Evolutionary conservation across 2,113 vertebrate species (phyloP), one percentile per base, ranked within the genome.

Genomic region (Hypanus sabinus): DNA sequence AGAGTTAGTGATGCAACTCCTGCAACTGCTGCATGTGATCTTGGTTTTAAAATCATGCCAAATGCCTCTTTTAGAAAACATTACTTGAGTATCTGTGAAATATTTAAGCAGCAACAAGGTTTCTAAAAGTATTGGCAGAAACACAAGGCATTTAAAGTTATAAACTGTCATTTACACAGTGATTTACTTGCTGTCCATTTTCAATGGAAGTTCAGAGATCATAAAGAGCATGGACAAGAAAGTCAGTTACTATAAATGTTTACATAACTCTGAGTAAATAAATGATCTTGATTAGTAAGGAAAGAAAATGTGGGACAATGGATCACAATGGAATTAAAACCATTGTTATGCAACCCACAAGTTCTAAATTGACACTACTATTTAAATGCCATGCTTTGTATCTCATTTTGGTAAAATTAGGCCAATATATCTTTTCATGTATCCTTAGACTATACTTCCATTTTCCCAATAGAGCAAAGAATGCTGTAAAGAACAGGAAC

Each of bases 1-100:
- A 94, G 83, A 85, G 93, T 73, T 70, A 93, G 91, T 30, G 70
- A 4, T 75, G 91, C 91, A 73, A 36, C 68, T 33, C 55, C 22
- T 27, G 7, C 65, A 71, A 3, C 73, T 71, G 91, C 68, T 73
- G 68, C 91, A 6, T 71, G 24, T 71, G 71, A 46, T 14, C 38
- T 71, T 93, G 24, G 20, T 38, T 71, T 27, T 93, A 46, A 68
- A 92, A 46, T 92, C 65, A 70, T 38, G 20, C 91, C 36, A 55
- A 70, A 70, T 93, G 91, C 68, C 73, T 73, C 91, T 14, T 22
- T 73, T 1, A 71, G 36, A 46, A 70, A 93, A 73, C 20, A 30
- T 38, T 36, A 73, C 36, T 46, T 36, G 10, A 46, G 36, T 20
- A 18, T 73, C 16, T 20, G 16, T 65, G 60, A 33, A 33, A 65